Evolutionary conservation across 2,888 invertebrate species (phyloP).

Genomic region (Drosophila suboccidentalis): DNA sequence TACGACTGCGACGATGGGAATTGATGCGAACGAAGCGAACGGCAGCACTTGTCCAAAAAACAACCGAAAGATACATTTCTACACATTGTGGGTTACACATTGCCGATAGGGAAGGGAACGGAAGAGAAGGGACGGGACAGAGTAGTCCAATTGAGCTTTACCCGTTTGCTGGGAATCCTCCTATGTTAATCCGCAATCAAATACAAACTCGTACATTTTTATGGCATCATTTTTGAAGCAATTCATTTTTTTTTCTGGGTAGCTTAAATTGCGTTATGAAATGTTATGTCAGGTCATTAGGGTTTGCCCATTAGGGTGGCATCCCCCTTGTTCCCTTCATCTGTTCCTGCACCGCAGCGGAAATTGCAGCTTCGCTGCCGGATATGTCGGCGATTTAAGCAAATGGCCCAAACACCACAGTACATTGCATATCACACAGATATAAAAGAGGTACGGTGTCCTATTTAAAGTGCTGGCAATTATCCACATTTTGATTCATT

Average conservation of each 20-base stretch:
- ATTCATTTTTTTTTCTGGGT: constrained; percentile 48
- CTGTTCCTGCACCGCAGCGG: constrained; percentile 48
- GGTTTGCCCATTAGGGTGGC: constrained; percentile 62
- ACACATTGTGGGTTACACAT: constrained; percentile 30
- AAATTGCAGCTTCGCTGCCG: constrained; percentile 68
- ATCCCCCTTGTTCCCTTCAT: neutral
- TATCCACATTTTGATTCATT: constrained; percentile 7
- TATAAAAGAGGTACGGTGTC: constrained; percentile 12
- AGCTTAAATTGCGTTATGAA: constrained; percentile 77
- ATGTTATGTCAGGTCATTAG: constrained; percentile 79
- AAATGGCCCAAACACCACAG: constrained; percentile 51
- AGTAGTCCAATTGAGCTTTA: constrained; percentile 28
- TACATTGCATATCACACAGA: constrained; percentile 17
- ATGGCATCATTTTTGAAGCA: constrained; percentile 63
- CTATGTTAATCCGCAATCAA: constrained; percentile 70
- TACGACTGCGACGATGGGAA: constrained; percentile 64
- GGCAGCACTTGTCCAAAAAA: constrained; percentile 29
- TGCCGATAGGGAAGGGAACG: neutral
- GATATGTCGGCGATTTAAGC: constrained; percentile 66
- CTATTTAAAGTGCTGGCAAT: constrained; percentile 10
- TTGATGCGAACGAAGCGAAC: constrained; percentile 50
- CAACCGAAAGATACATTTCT: constrained; percentile 42
- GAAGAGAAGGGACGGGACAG: neutral
- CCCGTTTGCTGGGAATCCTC: constrained; percentile 29
- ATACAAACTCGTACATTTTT: constrained; percentile 61